Evolutionary conservation across 1,140 invertebrate species (phyloP), one percentile per base, ranked within the genome.

Genomic region (Ceratosolen fusciceps): DNA sequence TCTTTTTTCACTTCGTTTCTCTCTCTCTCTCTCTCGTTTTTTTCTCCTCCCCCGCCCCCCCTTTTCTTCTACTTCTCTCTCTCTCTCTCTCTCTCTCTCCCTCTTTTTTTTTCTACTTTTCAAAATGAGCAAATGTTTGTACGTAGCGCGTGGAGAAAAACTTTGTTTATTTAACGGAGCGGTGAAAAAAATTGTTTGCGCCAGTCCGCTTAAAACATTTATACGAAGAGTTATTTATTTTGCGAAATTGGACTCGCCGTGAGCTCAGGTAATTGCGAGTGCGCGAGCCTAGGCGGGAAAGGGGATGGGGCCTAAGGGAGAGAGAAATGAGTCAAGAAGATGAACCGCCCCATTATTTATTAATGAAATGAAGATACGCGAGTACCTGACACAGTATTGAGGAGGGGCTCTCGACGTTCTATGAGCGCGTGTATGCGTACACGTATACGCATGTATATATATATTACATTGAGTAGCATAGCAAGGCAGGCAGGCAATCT

Each of bases 151-250:
- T 16, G 12, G n/a, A 34, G 14, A 65, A 49, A 31, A 65, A 31
- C 34, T 77, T 77, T 77, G 65, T 70, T n/a, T 70, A 56, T 70
- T 77, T 77, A 70, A 77, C 21, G 75, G 34, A 58, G 52, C 31
- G 75, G 29, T 70, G 19, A 24, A 70, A 77, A 52, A 65, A 77
- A 77, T 77, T 68, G 65, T 47, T 60, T 29, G 16, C 62, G 47
- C 37, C 39, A 34, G 0, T 34, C 19, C 39, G 75, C 65, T 77
- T 58, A 70, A 77, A 77, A 70, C 75, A 77, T 77, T 77, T 70
- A 77, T 77, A 62, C 37, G 75, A 49, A 21, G 60, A 21, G 75
- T 77, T 77, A 77, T 77, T 77, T 77, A 77, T 77, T 77, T 77
- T 77, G 49, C 47, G 52, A 26, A 77, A 77, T 77, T 56, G 75